Base-by-base conservation (phyloP, 2,888 invertebrate species). In the Trichogramma dendrolimi region DNA sequence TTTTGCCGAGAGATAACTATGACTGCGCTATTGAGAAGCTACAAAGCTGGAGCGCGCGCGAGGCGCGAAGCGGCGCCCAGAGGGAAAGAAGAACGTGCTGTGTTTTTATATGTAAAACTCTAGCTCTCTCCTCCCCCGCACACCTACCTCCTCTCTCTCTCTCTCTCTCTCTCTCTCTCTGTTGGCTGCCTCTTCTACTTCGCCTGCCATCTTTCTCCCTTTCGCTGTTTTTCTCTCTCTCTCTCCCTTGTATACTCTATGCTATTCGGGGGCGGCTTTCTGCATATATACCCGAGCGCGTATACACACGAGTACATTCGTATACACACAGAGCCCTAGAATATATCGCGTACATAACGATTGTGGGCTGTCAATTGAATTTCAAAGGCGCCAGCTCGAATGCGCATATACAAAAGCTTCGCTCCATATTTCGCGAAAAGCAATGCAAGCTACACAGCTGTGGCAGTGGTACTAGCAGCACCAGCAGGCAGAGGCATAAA, bases 51-150 rank as follows among this genome's bases (percentile, higher is more conserved):
- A 54, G 46, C 27, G 42, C 41, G 27, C 41, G 39, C 48, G 48
- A 48, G 39, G 40, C 27, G 27, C 27, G 27, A 27, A 27, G 27
- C 27, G 27, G 27, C 27, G 27, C 27, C 27, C 27, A 27, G 14
- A 14, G 27, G 27, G 27, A 27, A 47, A 5, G 39, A 47, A 11
- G 11, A 14, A 52, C 46, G 42, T 10, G 48, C 59, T 47, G 43
- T 43, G 55, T 55, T 14, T 50, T 43, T 60, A 7, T 60, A 60
- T 60, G 55, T 50, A 55, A 60, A 55, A 55, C 43, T 14, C 42
- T 10, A 39, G 38, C 40, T 27, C 27, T 27, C 27, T 27, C 27
- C 27, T 27, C 27, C 27, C 27, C 27, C 11, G 14, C 43, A 4
- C 6, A 14, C n/a, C 14, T 50, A 1, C 27, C 38, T 42, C 10